Base-by-base conservation (phyloP, 2,113 vertebrate species). In the Phrynosoma blainvillii region DNA sequence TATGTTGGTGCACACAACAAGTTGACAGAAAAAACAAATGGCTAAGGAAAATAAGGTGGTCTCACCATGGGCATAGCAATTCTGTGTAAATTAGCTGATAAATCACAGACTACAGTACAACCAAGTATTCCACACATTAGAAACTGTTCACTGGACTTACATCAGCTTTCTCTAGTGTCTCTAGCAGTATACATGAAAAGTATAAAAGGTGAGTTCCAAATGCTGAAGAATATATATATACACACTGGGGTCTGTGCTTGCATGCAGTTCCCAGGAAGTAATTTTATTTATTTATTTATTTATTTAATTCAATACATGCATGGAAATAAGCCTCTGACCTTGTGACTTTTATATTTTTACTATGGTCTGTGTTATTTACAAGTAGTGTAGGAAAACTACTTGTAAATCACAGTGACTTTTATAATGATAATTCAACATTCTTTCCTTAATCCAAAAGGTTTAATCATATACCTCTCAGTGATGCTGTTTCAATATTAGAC, bases 401-500 rank as follows among this genome's bases (percentile, higher is more conserved):
- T 83, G 66, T 8, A 83, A 20, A 88, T 52, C 1, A 12, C 5
- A 80, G 16, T 80, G 10, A 85, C 21, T 80, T 66, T 13, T 52
- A 23, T 54, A 54, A 83, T 3, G 40, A 32, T 1, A 32, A 25
- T 30, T 20, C 80, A 16, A 47, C 59, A 75, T 5, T 52, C 71
- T 79, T 59, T 89, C 73, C 75, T 25, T 76, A 40, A 65, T n/a
- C 16, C 0, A 0, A 47, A 52, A 10, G 1, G 25, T 20, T 32
- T 21, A 42, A 18, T 8, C 59, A 8, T 68, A 36, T 96, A 99
- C 99, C 99, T 98, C 98, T 96, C 74, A 99, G 95, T 86, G 99
- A 99, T 0, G 98, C 94, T 16, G 98, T 98, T 95, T 99, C 99
- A 91, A 99, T 96, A 92, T 97, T 99, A 88, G 98, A 98, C 97